Percentiles rank a stretch among this genome's conserved stretches.
These are phyloP conservation scores for Gadus macrocephalus DNA, from an alignment of 2,113 vertebrate genomes.

Conservation along the genomic window DNA sequence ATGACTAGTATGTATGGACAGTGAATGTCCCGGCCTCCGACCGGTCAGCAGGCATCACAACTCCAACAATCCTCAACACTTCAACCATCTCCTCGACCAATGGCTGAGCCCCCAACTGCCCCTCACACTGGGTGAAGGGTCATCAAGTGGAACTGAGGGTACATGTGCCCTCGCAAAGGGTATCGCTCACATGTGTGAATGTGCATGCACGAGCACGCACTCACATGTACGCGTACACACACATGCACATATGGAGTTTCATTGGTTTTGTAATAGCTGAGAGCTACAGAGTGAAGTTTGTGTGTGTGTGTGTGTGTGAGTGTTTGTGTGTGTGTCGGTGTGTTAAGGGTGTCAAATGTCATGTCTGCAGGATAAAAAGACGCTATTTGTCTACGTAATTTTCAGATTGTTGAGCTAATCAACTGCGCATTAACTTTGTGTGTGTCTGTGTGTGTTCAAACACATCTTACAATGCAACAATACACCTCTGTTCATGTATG, in stretches of 20 bases:
- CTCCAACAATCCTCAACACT: no score
- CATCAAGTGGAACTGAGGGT: neutral
- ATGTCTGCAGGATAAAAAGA: no score
- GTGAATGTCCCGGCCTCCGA: no score
- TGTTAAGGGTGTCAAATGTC: neutral
- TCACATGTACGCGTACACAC: neutral
- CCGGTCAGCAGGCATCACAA: no score
- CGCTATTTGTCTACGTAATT: no score
- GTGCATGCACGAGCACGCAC: neutral
- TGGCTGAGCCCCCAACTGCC: no score
- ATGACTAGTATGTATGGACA: no score
- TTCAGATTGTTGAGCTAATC: no score
- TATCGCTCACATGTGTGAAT: neutral
- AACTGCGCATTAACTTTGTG: neutral
- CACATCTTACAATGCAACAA: neutral
- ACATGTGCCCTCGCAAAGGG: neutral
- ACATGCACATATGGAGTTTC: neutral
- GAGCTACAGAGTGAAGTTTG: no score
- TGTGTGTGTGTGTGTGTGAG: no score
- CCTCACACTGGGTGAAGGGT: neutral
- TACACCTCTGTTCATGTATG: conserved; percentile 21
- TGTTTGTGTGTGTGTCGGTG: neutral
- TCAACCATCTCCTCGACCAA: no score
- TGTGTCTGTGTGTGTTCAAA: neutral
- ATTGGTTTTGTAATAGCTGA: no score